These are phyloP conservation scores for Leptodirus hochenwartii DNA, from an alignment of 2,888 invertebrate species.

Conservation along the genomic window DNA sequence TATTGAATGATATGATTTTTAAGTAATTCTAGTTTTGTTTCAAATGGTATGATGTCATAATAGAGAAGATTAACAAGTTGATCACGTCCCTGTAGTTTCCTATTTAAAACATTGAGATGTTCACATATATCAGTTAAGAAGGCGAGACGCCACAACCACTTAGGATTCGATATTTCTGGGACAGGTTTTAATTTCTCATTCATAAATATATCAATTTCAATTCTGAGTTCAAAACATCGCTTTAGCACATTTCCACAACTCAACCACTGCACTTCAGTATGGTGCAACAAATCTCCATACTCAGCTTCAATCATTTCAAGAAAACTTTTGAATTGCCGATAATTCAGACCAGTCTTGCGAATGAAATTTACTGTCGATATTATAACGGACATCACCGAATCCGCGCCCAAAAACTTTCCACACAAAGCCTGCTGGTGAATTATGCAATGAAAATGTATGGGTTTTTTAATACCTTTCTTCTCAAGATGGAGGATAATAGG, in stretches of 20 bases:
- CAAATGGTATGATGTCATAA: slow-evolving; percentile 1
- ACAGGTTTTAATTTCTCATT: slow-evolving; percentile 2
- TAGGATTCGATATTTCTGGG: slow-evolving; percentile 2
- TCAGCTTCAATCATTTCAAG: slow-evolving; percentile 7
- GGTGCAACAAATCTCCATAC: slow-evolving; percentile 7
- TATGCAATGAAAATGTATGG: slow-evolving; percentile 2
- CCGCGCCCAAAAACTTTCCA: slow-evolving; percentile 2
- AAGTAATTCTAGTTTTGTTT: slow-evolving; percentile 2
- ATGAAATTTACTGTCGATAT: neutral
- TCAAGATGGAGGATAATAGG: neutral
- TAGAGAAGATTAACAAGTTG: neutral
- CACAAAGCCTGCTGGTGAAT: slow-evolving; percentile 2
- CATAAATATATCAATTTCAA: slow-evolving; percentile 2
- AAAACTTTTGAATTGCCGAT: slow-evolving; percentile 9
- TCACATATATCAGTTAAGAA: no score
- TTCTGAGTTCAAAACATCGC: slow-evolving; percentile 1
- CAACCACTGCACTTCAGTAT: slow-evolving; percentile 2
- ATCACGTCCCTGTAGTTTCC: slow-evolving; percentile 1
- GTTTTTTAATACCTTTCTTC: slow-evolving; percentile 1
- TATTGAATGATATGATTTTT: neutral
- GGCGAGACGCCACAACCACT: no score
- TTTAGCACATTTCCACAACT: slow-evolving; percentile 2
- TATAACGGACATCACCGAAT: neutral
- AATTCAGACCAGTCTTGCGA: slow-evolving; percentile 1
- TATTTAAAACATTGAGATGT: slow-evolving; percentile 2